Percentiles rank a stretch among this genome's conserved stretches.
These are phyloP conservation scores for Sprattus sprattus DNA, from an alignment of 2,113 vertebrate species.

Conservation along the genomic window DNA sequence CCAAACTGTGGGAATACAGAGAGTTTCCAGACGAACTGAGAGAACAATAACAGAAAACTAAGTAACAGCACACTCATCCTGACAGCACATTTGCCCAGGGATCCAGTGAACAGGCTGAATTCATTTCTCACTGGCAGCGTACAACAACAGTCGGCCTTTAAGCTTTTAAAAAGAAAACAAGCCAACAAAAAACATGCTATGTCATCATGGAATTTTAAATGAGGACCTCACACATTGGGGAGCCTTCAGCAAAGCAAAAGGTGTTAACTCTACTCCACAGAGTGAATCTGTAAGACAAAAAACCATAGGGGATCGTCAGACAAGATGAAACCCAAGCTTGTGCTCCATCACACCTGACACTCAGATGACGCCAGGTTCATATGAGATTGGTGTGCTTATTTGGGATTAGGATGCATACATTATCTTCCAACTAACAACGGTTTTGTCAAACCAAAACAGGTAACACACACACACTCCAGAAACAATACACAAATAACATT, in stretches of 20 bases:
- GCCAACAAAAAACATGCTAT: slow-evolving; percentile 22
- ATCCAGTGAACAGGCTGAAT: not conserved
- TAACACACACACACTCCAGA: not conserved
- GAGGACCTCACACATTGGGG: slow-evolving; percentile 55
- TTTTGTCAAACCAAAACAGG: not conserved
- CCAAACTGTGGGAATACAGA: slow-evolving; percentile 16
- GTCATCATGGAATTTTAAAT: slow-evolving; percentile 42
- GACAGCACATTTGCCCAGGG: slow-evolving; percentile 20
- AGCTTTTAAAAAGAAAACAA: not conserved
- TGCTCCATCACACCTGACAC: not conserved
- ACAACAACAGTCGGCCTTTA: not conserved
- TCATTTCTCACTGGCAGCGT: not conserved
- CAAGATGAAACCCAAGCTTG: not conserved
- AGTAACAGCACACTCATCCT: not conserved
- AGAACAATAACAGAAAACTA: not conserved
- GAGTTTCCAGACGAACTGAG: slow-evolving; percentile 20
- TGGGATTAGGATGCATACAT: not conserved
- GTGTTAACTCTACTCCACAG: slow-evolving; percentile 54
- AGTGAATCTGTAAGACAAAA: slow-evolving; percentile 55
- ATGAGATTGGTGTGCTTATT: not conserved
- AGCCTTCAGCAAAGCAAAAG: slow-evolving; percentile 55
- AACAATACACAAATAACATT: not conserved
- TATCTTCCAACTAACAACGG: not conserved
- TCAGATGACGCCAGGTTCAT: not conserved
- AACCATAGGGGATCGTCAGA: not conserved